These are phyloP conservation scores for Ennomos fuscantarius DNA, from an alignment of 2,888 invertebrate genomes.

Conservation along the genomic window DNA sequence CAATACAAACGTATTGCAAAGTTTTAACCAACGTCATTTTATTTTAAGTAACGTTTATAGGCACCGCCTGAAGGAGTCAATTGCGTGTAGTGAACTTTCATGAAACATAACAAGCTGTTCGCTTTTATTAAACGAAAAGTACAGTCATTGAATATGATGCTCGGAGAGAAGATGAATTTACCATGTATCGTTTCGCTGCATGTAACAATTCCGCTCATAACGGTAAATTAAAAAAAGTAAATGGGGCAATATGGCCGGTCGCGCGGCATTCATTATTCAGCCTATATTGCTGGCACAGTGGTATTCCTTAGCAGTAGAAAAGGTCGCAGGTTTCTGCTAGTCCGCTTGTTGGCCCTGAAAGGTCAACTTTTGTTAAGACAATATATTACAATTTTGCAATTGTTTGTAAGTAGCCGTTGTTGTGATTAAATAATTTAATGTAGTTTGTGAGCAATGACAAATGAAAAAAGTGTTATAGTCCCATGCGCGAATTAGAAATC, in stretches of 20 bases:
- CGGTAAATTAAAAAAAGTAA: slow-evolving; percentile 74
- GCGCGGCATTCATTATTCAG: slow-evolving; percentile 69
- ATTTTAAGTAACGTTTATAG: too few species aligned
- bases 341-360: neutral
- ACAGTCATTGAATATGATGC: slow-evolving; percentile 19
- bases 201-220: slow-evolving; percentile 46
- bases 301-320: slow-evolving; percentile 9
- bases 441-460: too few species aligned
- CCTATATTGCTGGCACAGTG: slow-evolving; percentile 46
- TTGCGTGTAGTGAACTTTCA: neutral
- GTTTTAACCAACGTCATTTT: too few species aligned
- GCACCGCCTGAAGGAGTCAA: too few species aligned
- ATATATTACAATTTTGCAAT: too few species aligned
- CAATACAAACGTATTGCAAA: too few species aligned
- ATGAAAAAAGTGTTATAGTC: too few species aligned
- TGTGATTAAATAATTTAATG: too few species aligned
- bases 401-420: too few species aligned
- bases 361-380: too few species aligned
- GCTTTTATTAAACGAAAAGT: slow-evolving; percentile 16
- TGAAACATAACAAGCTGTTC: neutral
- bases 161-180: slow-evolving; percentile 26
- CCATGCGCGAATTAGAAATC: too few species aligned
- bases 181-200: slow-evolving; percentile 36
- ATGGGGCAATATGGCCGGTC: slow-evolving; percentile 62
- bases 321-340: neutral